Conservation (phyloP, 2,113 vertebrate species). For the Coturnix japonica region DNA sequence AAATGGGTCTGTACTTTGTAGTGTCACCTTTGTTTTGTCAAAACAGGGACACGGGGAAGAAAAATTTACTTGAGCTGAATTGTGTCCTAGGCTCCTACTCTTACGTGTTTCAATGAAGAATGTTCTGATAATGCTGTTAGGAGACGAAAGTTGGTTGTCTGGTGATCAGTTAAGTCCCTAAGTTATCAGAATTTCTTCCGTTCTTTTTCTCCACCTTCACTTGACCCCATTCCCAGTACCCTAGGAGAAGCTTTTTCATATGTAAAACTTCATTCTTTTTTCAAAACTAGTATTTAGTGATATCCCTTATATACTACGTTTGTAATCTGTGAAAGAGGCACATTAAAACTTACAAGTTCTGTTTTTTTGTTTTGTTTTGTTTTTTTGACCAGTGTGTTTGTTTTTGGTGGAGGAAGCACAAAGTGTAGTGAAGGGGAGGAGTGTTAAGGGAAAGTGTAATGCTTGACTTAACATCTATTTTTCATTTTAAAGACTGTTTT, state of each 20-base stretch:
- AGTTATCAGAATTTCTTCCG: not conserved
- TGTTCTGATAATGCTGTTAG: not conserved
- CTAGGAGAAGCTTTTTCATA: not conserved
- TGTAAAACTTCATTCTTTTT: not conserved
- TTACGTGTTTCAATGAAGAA: not conserved
- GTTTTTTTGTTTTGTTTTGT: not conserved
- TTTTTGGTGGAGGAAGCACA: not conserved
- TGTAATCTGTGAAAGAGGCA: not conserved
- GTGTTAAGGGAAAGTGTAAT: not conserved
- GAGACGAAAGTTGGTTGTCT: not conserved
- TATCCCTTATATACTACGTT: not conserved
- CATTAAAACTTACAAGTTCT: not conserved
- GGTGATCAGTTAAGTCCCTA: not conserved
- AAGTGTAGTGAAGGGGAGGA: not conserved
- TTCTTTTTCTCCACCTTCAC: not conserved
- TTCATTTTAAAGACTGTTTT: not conserved
- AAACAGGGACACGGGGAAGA: not conserved
- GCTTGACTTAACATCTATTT: not conserved
- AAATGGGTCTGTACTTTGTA: not conserved
- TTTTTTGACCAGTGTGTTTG: not conserved
- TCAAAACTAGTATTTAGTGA: not conserved
- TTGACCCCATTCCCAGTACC: not conserved
- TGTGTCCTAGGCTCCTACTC: not conserved
- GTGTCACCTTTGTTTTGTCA: not conserved
- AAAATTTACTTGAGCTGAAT: fast-evolving